phyloP scores from a whole-genome alignment of 2,888 invertebrate species.

The Drosophila cyrtoloma region DNA sequence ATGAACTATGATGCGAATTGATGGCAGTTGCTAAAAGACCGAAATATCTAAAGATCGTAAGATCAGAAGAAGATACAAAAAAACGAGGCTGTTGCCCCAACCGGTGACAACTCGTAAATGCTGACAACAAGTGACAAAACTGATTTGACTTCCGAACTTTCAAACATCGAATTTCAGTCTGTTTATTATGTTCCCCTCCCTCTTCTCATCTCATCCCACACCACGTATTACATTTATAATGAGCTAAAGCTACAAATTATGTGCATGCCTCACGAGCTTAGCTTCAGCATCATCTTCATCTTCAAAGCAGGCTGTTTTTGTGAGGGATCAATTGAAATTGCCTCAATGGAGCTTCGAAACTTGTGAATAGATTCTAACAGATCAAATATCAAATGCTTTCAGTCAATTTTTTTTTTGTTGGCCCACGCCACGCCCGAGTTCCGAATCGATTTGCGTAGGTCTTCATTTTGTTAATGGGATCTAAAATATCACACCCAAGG shows the following conservation, averaged over 20 bases:
- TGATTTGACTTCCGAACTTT: slow-evolving; percentile 75
- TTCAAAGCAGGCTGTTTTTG: slow-evolving; percentile 1
- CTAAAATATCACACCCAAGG: slow-evolving; percentile 15
- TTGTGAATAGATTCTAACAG: slow-evolving; percentile 23
- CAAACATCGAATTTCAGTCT: slow-evolving; percentile 32
- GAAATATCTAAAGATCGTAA: slow-evolving; percentile 17
- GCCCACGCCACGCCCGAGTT: slow-evolving; percentile 40
- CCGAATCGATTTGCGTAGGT: slow-evolving; percentile 31
- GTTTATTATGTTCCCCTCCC: slow-evolving; percentile 14
- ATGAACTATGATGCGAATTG: slow-evolving; percentile 56
- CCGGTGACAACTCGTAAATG: slow-evolving; percentile 55
- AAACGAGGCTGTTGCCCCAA: slow-evolving; percentile 12
- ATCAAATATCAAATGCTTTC: slow-evolving; percentile 11
- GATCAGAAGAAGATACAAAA: slow-evolving; percentile 5
- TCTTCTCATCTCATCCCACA: slow-evolving; percentile 2
- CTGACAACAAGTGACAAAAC: slow-evolving; percentile 57
- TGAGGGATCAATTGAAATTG: slow-evolving; percentile 43
- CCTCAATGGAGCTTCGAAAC: slow-evolving; percentile 18
- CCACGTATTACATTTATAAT: slow-evolving; percentile 19
- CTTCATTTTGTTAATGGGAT: not conserved
- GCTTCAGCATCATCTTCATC: slow-evolving; percentile 21
- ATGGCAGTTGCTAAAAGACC: slow-evolving; percentile 21
- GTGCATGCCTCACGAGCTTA: slow-evolving; percentile 70
- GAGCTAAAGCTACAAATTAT: slow-evolving; percentile 68
- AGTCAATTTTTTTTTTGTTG: not conserved